Base-by-base conservation (phyloP, 2,888 invertebrate species). In the Thymelicus lineola region DNA sequence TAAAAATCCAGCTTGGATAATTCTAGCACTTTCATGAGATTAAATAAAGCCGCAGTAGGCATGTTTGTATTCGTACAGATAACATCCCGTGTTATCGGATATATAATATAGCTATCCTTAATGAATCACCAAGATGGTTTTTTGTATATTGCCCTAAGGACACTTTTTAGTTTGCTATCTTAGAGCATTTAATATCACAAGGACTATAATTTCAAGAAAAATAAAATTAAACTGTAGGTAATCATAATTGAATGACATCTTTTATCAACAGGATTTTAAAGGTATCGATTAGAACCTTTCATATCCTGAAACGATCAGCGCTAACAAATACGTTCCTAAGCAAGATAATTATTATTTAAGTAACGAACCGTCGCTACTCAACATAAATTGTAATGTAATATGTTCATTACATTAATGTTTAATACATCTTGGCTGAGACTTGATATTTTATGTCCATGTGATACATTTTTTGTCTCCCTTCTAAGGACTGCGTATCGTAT, bases 81-180 rank as follows among this genome's bases (percentile, higher is more conserved):
- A 64, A 59, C 63, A 69, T 69, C 69, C 69, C 69, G 42, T 64
- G 63, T 69, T 63, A 63, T 69, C 63, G 69, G 63, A 69, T 69
- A 64, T n/a, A n/a, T n/a, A n/a, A n/a, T 69, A 69, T 69, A 69
- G 61, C 36, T 57, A 38, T 48, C 63, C 69, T 58, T 63, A 69
- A 69, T 69, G 69, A 69, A 69, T 69, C 68, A 69, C 17, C 57
- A 48, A 55, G 62, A 67, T 45, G 50, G 28, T 63, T 15, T 58
- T 48, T 46, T 55, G 61, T 67, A 46, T 62, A 68, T 36, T 20
- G 53, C 9, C 1, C 6, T 12, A 20, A 20, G 0, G 50, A 68
- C 36, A 62, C 14, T 38, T 17, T 28, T 14, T 15, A 6, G n/a
- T 57, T 6, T 57, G 17, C 14, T 7, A 35, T 57, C n/a, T 9